Evolutionary conservation across 2,888 invertebrate species (phyloP), one percentile per base, ranked within the genome.

Genomic region (Selenia dentaria): DNA sequence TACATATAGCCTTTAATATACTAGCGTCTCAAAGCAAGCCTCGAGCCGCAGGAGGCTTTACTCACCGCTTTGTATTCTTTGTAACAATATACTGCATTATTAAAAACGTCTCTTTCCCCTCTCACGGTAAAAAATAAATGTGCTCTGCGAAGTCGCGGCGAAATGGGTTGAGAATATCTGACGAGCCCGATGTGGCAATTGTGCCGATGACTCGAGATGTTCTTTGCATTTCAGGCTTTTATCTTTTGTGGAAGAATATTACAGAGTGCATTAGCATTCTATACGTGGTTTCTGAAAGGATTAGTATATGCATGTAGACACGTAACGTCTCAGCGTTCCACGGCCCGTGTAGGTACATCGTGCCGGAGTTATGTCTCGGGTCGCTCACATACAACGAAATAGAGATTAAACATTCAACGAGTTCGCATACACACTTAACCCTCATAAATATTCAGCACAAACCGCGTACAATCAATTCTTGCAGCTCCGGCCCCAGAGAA

Each of bases 321-420:
- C 10, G 25, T 3, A 32, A 9, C 31, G 31, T 37, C 13, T 24
- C 26, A 16, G 24, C 34, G 26, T 37, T 24, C 20, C 26, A 26
- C 39, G 34, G 38, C 28, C 4, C 16, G 16, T 16, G 16, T n/a
- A n/a, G n/a, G n/a, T n/a, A 16, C 3, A 3, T 16, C 16, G 16
- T 3, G 4, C 2, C 22, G 22, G 22, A n/a, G 6, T 8, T 29
- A 25, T 12, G 34, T 27, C 43, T 22, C 44, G 40, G 51, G 32
- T 47, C 53, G 40, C 44, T 36, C 44, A 29, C 46, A 33, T 67
- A 68, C 76, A 68, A 62, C 76, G 81, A 79, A 81, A 82, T 77
- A 81, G 60, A 83, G 83, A 89, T 90, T 88, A 89, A 90, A 90
- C 85, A 90, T 90, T 90, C 89, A 89, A 78, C 77, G 83, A 83